These are phyloP conservation scores for Scaptodrosophila latifasciaeformis DNA, from an alignment of 2,888 invertebrate species.

Conservation along the genomic window DNA sequence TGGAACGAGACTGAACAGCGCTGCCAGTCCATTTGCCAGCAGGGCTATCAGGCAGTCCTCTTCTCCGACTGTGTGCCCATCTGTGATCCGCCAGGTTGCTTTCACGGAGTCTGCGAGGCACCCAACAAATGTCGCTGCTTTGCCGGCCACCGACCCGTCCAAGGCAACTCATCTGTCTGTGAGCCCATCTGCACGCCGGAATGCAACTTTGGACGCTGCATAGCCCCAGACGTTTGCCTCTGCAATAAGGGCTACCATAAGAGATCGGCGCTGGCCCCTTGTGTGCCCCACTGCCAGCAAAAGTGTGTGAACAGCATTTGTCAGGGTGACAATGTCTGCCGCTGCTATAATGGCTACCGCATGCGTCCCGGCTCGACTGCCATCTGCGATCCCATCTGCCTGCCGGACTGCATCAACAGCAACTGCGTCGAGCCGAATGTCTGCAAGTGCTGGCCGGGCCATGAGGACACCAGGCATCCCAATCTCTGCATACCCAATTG, in stretches of 20 bases:
- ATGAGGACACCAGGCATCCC: slow-evolving; percentile 63
- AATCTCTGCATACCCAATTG: slow-evolving; percentile 67
- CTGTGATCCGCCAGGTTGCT: slow-evolving; percentile 59
- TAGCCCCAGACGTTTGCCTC: slow-evolving; percentile 68
- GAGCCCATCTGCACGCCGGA: slow-evolving; percentile 68
- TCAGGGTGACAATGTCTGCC: slow-evolving; percentile 76
- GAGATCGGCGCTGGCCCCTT: slow-evolving; percentile 64
- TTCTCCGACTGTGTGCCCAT: slow-evolving; percentile 65
- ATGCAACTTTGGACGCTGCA: slow-evolving; percentile 68
- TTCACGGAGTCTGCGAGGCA: slow-evolving; percentile 67
- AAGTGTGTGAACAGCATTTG: slow-evolving; percentile 76
- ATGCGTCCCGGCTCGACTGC: slow-evolving; percentile 55
- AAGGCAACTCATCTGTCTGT: slow-evolving; percentile 44
- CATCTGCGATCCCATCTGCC: slow-evolving; percentile 71
- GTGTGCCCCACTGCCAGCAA: slow-evolving; percentile 67
- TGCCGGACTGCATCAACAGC: slow-evolving; percentile 73
- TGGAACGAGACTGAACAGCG: slow-evolving; percentile 41
- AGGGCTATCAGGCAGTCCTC: slow-evolving; percentile 64
- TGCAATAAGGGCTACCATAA: slow-evolving; percentile 69
- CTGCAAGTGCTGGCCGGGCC: slow-evolving; percentile 69
- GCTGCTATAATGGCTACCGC: slow-evolving; percentile 77
- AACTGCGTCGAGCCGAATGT: slow-evolving; percentile 74
- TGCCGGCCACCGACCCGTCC: slow-evolving; percentile 69
- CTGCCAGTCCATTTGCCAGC: slow-evolving; percentile 66
- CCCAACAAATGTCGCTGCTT: slow-evolving; percentile 76